A percentile compares a stretch with the other conserved stretches of the same genome.
Evolutionary conservation across 2,888 invertebrate species (phyloP).

Genomic region (Idaea dimidiata): DNA sequence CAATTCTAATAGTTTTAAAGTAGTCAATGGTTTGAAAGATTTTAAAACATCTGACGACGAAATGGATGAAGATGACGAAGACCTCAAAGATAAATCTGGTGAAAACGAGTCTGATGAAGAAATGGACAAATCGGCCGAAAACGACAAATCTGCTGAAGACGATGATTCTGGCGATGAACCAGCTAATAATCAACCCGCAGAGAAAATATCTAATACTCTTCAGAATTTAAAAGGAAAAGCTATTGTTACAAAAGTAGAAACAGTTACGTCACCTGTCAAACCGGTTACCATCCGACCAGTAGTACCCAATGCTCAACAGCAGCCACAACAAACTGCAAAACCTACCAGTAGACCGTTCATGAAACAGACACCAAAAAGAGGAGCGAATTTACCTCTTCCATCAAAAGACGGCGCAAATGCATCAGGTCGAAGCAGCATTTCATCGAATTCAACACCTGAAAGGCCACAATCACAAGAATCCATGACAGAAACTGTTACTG

Average conservation of each 20-base stretch:
- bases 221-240: conserved; percentile 48
- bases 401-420: conserved; percentile 37
- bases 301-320: conserved; percentile 36
- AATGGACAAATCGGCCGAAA: conserved; percentile 38
- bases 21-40: conserved; percentile 70
- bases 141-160: conserved; percentile 35
- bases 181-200: conserved; percentile 10
- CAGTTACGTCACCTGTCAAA: conserved; percentile 35
- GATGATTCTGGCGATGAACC: conserved; percentile 44
- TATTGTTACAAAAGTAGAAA: conserved; percentile 39
- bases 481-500: conserved; percentile 50
- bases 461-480: conserved; percentile 44
- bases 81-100: conserved; percentile 46
- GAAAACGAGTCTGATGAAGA: conserved; percentile 51
- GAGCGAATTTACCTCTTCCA: conserved; percentile 43
- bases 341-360: conserved; percentile 54
- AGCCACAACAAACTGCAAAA: conserved; percentile 34
- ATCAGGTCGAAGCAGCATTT: conserved; percentile 20
- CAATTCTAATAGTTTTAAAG: conserved; percentile 66
- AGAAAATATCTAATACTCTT: conserved; percentile 25
- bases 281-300: conserved; percentile 30
- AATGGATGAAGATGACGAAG: conserved; percentile 56
- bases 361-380: conserved; percentile 71
- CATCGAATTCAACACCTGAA: conserved; percentile 34
- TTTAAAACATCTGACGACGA: conserved; percentile 71